These are phyloP conservation scores for Coelinius sp. DNA, from an alignment of 2,888 invertebrate species.

Conservation along the genomic window DNA sequence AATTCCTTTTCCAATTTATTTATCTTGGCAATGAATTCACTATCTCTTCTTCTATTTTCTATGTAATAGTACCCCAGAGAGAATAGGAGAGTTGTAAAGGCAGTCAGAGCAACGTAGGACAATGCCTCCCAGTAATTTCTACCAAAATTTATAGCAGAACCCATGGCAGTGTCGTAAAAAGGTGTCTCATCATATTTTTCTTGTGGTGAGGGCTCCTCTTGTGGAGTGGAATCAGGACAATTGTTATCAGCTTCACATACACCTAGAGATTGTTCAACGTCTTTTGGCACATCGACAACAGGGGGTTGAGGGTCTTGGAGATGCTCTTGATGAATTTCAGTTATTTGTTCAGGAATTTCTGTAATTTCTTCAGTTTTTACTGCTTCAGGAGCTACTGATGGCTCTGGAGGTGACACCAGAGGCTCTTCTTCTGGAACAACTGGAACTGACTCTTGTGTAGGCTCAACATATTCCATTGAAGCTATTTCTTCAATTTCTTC, in stretches of 20 bases:
- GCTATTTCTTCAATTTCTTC: not conserved
- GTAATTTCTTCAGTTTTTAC: not conserved
- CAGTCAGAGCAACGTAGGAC: constrained; percentile 78
- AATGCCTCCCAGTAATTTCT: constrained; percentile 67
- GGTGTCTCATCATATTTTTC: not conserved
- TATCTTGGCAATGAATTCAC: constrained; percentile 79
- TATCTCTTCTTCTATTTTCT: constrained; percentile 82
- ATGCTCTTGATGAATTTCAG: not conserved
- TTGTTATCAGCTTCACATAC: not conserved
- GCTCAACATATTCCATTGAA: too few relatives aligned
- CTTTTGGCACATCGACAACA: not conserved
- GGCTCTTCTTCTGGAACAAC: not conserved
- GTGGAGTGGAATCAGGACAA: not conserved
- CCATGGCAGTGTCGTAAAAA: constrained; percentile 47
- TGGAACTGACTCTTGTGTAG: not conserved
- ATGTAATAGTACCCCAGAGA: constrained; percentile 84
- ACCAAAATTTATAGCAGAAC: constrained; percentile 47
- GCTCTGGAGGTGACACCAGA: not conserved
- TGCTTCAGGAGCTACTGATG: not conserved
- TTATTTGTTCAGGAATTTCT: not conserved
- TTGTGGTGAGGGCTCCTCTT: not conserved
- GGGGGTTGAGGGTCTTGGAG: not conserved
- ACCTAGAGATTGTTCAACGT: not conserved
- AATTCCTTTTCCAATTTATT: constrained; percentile 78
- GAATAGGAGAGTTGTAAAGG: constrained; percentile 81